Conservation (phyloP, 2,113 vertebrate species). For the Eonycteris spelaea region DNA sequence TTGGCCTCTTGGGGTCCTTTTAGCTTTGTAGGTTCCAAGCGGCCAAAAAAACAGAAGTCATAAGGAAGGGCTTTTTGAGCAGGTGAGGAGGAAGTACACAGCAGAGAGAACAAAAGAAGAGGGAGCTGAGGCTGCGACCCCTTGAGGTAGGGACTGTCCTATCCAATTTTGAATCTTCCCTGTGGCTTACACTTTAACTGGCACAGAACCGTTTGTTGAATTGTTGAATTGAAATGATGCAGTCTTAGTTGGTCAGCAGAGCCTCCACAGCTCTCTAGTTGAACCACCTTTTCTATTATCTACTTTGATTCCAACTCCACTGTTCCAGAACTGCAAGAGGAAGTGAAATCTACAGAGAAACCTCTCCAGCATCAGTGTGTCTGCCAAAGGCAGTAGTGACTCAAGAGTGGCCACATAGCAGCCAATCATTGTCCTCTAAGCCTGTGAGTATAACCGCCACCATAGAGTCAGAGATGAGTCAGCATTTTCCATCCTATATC, state of each 20-base stretch:
- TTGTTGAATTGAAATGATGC: conserved; percentile 9
- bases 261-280: conserved; percentile 48
- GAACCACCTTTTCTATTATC: conserved; percentile 37
- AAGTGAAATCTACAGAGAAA: conserved; percentile 4
- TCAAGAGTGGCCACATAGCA: not conserved
- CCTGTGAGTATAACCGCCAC: not conserved
- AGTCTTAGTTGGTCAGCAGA: conserved; percentile 50
- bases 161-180: not conserved
- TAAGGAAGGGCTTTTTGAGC: not conserved
- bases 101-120: not conserved
- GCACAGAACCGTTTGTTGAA: conserved; percentile 48
- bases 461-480: not conserved
- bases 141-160: not conserved
- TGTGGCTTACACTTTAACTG: not conserved
- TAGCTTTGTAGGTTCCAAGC: not conserved
- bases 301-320: conserved; percentile 12
- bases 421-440: not conserved
- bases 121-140: not conserved
- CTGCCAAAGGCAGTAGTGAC: conserved; percentile 5
- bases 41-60: not conserved
- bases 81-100: not conserved
- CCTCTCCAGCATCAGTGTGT: not conserved
- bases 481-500: not conserved
- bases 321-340: not conserved
- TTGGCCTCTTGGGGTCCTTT: conserved; percentile 20